Base-by-base conservation (phyloP, 2,113 vertebrate species). In the Cyphomyrus plagiostoma region DNA sequence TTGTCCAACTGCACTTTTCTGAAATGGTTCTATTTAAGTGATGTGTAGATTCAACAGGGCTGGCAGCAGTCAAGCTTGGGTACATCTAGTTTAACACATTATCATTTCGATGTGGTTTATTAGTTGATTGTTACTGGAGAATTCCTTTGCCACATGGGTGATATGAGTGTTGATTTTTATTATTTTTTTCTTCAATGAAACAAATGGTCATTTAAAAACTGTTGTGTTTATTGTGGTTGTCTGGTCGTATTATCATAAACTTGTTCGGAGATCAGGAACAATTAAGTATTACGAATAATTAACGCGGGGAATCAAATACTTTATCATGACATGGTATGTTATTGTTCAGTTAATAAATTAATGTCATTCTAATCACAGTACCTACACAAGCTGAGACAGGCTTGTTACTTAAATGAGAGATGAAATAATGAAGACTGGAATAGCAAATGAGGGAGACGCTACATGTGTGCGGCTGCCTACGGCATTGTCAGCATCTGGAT, bases 401-500 rank as follows among this genome's bases (percentile, higher is more conserved):
- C 91, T 88, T 90, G 90, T 90, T 74, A 90, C 87, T 91, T 58
- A 66, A 56, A 62, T 88, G 53, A 88, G 53, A 23, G 35, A 62
- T 58, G 87, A 88, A 88, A 26, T 66, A 42, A 66, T 88, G 87
- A 88, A 52, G 86, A 58, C 30, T 86, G 19, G 50, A 53, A 56
- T 87, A 35, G 50, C 50, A 53, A 87, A 53, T 46, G 39, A 45
- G 87, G 23, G 87, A 89, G 50, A 21, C 39, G 3, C 50, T 53
- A 2, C 52, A 21, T 91, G 89, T 90, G 91, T 92, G 89, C 86
- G 87, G 35, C 89, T 42, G 85, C 70, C 88, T 77, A 48, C 89
- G 80, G 91, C 90, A 86, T 66, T 74, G 89, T 58, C 88, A 91
- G 89, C 92, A 93, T 92, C 92, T 92, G 92, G 88, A 11, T 17